Evolutionary conservation across 1,140 invertebrate species (phyloP).

Genomic region (Cylas formicarius): DNA sequence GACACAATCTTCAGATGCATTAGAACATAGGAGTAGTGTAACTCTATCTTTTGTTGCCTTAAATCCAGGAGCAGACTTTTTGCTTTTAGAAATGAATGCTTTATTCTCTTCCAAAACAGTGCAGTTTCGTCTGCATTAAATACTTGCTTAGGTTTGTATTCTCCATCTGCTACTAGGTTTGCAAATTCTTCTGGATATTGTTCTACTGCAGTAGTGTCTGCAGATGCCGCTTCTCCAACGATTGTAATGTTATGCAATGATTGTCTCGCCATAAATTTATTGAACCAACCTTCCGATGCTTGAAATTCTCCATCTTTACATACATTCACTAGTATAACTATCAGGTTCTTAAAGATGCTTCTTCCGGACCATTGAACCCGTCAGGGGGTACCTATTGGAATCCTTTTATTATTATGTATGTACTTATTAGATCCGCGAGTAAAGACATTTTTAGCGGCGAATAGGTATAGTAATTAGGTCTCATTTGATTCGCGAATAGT

Average conservation of each 20-base stretch:
- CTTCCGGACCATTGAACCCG: no score
- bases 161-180: slow-evolving; percentile 29
- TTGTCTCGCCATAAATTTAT: slow-evolving; percentile 32
- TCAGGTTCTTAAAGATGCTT: no score
- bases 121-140: slow-evolving; percentile 23
- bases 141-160: slow-evolving; percentile 25
- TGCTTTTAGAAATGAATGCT: slow-evolving; percentile 40
- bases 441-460: no score
- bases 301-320: no score
- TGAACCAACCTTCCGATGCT: slow-evolving; percentile 19
- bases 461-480: no score
- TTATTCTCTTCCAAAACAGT: slow-evolving; percentile 23
- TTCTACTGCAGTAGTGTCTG: slow-evolving; percentile 29
- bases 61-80: slow-evolving; percentile 41
- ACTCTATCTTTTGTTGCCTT: slow-evolving; percentile 42
- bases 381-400: no score
- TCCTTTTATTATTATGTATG: no score
- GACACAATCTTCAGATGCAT: slow-evolving; percentile 17
- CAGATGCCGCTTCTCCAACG: slow-evolving; percentile 32
- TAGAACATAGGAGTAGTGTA: slow-evolving; percentile 16
- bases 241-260: slow-evolving; percentile 37
- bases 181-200: slow-evolving; percentile 26
- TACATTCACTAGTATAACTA: no score
- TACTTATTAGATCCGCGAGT: no score
- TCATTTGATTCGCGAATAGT: no score